These are phyloP conservation scores for Eulemur rufifrons DNA, from an alignment of 2,113 vertebrate species.

Conservation along the genomic window DNA sequence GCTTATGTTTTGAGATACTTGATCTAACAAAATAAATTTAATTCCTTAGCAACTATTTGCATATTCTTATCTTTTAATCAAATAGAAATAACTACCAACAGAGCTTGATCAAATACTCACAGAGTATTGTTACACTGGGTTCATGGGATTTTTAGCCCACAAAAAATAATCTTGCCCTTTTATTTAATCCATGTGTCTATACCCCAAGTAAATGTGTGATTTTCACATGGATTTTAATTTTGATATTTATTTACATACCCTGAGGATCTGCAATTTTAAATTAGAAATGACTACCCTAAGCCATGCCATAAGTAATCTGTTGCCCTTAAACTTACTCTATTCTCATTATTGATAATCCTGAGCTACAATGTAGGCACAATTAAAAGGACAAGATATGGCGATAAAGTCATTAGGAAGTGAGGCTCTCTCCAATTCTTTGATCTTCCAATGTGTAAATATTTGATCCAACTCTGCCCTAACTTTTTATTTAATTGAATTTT, in stretches of 20 bases:
- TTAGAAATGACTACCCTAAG: background rate
- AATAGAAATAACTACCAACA: background rate
- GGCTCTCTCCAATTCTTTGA: background rate
- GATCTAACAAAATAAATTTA: background rate
- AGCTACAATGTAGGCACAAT: background rate
- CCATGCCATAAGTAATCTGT: background rate
- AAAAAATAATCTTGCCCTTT: slow-evolving; percentile 18
- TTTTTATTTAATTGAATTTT: background rate
- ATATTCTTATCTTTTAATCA: background rate
- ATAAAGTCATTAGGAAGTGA: background rate
- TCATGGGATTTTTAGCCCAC: background rate
- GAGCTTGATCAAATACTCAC: background rate
- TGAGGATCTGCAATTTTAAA: background rate
- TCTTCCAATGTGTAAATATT: background rate
- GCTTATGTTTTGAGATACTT: background rate
- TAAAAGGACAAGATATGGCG: background rate
- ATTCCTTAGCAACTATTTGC: background rate
- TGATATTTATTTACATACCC: slow-evolving; percentile 4
- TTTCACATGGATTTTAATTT: background rate
- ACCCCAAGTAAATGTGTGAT: background rate
- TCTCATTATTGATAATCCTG: background rate
- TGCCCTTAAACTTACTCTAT: background rate
- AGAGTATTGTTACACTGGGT: background rate
- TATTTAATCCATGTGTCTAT: slow-evolving; percentile 7
- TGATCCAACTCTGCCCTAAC: background rate